These are phyloP conservation scores for Erythrocebus patas DNA, from an alignment of 2,113 vertebrate species.

Conservation along the genomic window DNA sequence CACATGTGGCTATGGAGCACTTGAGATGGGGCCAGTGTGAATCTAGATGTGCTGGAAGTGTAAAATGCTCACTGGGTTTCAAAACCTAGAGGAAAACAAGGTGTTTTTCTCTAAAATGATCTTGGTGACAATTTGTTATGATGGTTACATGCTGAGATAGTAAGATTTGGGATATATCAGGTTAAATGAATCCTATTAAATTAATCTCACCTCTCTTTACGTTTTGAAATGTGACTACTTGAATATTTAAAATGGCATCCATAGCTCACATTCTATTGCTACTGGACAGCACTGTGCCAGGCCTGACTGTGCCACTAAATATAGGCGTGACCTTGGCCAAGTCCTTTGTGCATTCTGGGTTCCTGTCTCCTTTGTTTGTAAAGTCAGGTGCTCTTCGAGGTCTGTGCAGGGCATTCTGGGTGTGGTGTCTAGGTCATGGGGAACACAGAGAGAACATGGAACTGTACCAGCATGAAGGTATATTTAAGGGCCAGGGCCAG, in stretches of 20 bases:
- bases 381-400: neutral
- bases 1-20: rapidly evolving
- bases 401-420: neutral
- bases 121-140: neutral
- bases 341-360: neutral
- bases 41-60: neutral
- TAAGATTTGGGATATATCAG: neutral
- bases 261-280: neutral
- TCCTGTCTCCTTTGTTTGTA: neutral
- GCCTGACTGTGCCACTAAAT: neutral
- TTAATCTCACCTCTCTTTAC: neutral
- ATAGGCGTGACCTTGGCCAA: too few species aligned
- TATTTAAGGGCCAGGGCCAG: too few species aligned
- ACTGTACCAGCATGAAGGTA: neutral
- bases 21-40: rapidly evolving
- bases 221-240: neutral
- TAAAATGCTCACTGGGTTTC: neutral
- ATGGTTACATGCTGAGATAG: neutral
- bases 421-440: neutral
- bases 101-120: neutral
- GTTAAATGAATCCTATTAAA: neutral
- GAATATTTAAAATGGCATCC: neutral
- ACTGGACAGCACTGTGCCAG: rapidly evolving
- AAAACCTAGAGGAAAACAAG: neutral
- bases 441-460: too few species aligned